Conservation (phyloP, 2,113 vertebrate species). For the Pangasianodon gigas region DNA sequence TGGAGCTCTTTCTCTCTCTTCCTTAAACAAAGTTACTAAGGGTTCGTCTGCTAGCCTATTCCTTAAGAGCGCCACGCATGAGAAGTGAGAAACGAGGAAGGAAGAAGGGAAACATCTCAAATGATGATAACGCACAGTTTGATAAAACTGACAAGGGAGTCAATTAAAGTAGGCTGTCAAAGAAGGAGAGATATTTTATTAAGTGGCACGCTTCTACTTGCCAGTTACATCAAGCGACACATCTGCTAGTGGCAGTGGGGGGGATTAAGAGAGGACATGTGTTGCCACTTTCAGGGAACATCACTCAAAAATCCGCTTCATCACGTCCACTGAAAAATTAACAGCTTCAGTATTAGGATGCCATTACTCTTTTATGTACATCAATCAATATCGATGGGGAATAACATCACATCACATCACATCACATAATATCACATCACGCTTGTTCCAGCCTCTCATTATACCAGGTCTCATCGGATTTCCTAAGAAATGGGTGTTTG, state of each 20-base stretch:
- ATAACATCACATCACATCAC: conserved; percentile 49
- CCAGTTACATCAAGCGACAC: conserved; percentile 79
- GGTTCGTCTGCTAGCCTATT: conserved; percentile 70
- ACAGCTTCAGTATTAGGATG: conserved; percentile 70
- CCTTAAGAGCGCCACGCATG: conserved; percentile 60
- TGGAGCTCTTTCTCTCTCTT: conserved; percentile 61
- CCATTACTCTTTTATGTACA: conserved; percentile 68
- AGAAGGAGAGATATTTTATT: conserved; percentile 81
- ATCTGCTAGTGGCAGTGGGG: conserved; percentile 72
- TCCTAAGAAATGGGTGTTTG: conserved; percentile 41
- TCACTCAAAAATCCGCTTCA: conserved; percentile 76
- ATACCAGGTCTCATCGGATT: conserved; percentile 41
- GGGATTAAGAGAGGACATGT: conserved; percentile 78
- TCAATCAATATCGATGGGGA: conserved; percentile 57
- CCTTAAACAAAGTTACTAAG: conserved; percentile 67
- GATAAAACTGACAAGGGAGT: conserved; percentile 85
- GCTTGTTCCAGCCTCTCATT: conserved; percentile 46
- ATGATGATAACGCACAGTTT: conserved; percentile 79
- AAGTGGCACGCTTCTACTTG: conserved; percentile 73
- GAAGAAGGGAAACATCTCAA: conserved; percentile 71
- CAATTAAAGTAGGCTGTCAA: conserved; percentile 81
- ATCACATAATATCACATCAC: conserved; percentile 34
- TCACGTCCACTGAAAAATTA: conserved; percentile 77
- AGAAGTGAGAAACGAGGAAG: conserved; percentile 44
- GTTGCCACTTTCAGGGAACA: conserved; percentile 81